Conservation (phyloP, 2,113 vertebrate genomes). For the Nerophis ophidion region DNA sequence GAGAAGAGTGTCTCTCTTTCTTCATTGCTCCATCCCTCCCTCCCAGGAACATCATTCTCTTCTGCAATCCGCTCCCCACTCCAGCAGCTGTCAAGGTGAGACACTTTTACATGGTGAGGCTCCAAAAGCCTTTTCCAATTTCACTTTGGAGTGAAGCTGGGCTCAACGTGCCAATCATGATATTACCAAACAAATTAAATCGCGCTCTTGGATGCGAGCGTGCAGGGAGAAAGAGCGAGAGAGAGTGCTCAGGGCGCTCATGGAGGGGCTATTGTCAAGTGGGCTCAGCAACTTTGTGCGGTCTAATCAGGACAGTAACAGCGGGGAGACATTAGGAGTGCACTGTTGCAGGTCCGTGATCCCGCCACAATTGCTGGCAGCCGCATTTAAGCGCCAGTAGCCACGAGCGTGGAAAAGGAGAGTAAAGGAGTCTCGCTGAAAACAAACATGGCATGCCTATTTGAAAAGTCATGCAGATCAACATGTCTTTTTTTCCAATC, state of each 20-base stretch:
- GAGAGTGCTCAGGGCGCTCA: conserved; percentile 48
- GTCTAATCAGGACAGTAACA: conserved; percentile 54
- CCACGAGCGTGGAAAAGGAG: conserved; percentile 6
- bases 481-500: background rate
- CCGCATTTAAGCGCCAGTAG: conserved; percentile 17
- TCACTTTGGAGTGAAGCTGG: conserved; percentile 76
- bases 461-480: background rate
- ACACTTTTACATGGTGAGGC: conserved; percentile 72
- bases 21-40: conserved; percentile 31
- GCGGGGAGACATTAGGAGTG: conserved; percentile 52
- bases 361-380: conserved; percentile 31
- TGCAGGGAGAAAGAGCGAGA: conserved; percentile 21
- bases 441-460: background rate
- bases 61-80: conserved; percentile 68
- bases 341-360: conserved; percentile 27
- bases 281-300: conserved; percentile 34
- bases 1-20: conserved; percentile 56
- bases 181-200: conserved; percentile 81
- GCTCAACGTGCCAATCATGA: conserved; percentile 76
- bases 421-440: background rate
- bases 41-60: conserved; percentile 20
- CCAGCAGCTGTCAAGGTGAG: conserved; percentile 76
- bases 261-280: conserved; percentile 39
- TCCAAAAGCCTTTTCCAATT: conserved; percentile 79
- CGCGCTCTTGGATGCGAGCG: conserved; percentile 48